Base-by-base conservation (phyloP, 1,140 invertebrate genomes). In the Drosophila obscura region DNA sequence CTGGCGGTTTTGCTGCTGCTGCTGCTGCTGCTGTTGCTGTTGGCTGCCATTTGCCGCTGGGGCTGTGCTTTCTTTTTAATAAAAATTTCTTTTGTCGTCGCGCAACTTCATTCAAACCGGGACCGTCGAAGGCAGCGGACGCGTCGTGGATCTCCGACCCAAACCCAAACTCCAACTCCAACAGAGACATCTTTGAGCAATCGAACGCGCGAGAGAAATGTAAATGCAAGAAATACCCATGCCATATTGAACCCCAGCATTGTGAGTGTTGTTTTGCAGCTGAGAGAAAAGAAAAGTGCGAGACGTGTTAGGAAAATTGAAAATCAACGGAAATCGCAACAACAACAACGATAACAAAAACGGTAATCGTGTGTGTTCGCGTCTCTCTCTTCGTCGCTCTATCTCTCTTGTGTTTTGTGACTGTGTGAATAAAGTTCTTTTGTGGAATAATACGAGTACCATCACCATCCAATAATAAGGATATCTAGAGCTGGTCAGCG, bases 61-160 rank as follows among this genome's bases (percentile, higher is more conserved):
- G 72, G 28, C 46, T 31, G 69, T 91, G 90, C 90, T 91, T 91
- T 91, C 90, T 91, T 91, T 91, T 90, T 83, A 80, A 80, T 89
- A 84, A 79, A 90, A 87, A 91, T 91, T 91, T 91, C 90, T 91
- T 91, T 80, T 74, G 82, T 74, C 69, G 76, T 69, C 68, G 72
- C 66, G 62, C 46, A 75, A 77, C 69, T 82, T 88, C 79, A 91
- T 91, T 91, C 90, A 89, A 82, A 90, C 72, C 66, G 68, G 74
- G 89, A 85, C 89, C 81, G 72, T 84, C 73, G 72, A 82, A 72
- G 71, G 80, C 64, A 69, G 62, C 81, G 85, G 89, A 84, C 84
- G 84, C 80, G 68, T 79, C 68, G 77, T 69, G 63, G 31, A 39
- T 28, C 26, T 28, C 26, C 26, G 22, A 24, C 7, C 26, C 5